These are phyloP conservation scores for Palythoa grandiflora DNA, from an alignment of 92 coral and sea anemone genomes.

Conservation along the genomic window DNA sequence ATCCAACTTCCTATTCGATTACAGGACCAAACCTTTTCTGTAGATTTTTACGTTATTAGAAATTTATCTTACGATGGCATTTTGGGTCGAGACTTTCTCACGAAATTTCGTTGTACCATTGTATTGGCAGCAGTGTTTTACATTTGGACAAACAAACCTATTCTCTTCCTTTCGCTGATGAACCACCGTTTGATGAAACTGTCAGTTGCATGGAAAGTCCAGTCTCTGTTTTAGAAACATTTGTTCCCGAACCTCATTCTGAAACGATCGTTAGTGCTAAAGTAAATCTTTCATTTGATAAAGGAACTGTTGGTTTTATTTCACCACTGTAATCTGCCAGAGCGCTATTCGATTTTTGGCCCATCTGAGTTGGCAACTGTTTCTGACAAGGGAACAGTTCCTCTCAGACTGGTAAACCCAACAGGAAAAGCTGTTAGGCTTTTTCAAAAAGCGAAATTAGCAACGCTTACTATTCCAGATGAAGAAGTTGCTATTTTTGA, in stretches of 20 bases:
- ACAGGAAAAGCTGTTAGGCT: constrained; percentile 42
- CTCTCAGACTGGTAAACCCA: constrained; percentile 60
- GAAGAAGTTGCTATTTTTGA: neutral
- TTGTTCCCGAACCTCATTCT: neutral
- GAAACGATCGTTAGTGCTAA: neutral
- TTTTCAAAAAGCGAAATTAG: constrained; percentile 52
- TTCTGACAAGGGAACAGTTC: constrained; percentile 49
- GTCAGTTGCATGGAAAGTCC: neutral
- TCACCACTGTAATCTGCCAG: constrained; percentile 8
- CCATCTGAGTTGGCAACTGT: constrained; percentile 37
- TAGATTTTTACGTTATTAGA: neutral
- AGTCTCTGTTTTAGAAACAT: neutral
- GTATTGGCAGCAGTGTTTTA: neutral
- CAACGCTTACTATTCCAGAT: constrained; percentile 19
- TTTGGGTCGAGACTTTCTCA: constrained; percentile 16
- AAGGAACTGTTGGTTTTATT: constrained; percentile 18
- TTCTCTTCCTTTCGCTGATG: constrained; percentile 18
- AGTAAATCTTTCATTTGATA: constrained; percentile 3
- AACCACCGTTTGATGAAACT: neutral
- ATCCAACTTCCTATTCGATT: neutral
- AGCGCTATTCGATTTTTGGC: constrained; percentile 50
- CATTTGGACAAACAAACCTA: neutral
- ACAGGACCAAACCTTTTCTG: neutral
- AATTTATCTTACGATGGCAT: neutral
- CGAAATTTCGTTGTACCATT: neutral